Evolutionary conservation across 2,888 invertebrate genomes (phyloP), one percentile per base, ranked within the genome.

Genomic region (Cephus runcator): DNA sequence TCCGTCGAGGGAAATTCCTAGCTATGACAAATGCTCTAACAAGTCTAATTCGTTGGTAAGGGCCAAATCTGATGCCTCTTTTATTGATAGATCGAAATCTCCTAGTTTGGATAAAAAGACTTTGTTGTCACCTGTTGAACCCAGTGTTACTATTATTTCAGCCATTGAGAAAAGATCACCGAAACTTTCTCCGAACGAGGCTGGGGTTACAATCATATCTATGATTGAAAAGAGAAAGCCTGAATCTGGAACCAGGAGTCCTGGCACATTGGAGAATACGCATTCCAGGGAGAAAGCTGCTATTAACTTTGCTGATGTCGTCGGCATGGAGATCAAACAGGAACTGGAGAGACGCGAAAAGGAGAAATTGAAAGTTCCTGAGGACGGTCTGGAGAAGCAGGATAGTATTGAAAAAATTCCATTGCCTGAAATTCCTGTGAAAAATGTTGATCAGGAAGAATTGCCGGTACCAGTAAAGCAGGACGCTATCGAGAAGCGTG

Each of bases 331-430:
- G 82, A 89, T 89, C 34, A 91, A 88, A 80, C 86, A 87, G 76
- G 88, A 89, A 40, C 69, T 89, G 9, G 90, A 90, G 69, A 86
- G 88, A 4, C 85, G 88, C 1, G 86, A 87, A 3, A 86, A 84
- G 76, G 89, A 89, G 78, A 88, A 82, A 30, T 77, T 90, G 34
- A 83, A 83, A 40, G 84, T 87, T 23, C 90, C 90, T 11, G 90
- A 91, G 76, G 88, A 90, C 40, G 84, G 87, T 33, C 79, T 90
- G 36, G 90, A 91, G 68, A 88, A 88, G 79, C 90, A 90, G 80
- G 91, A 91, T 79, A 91, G 89, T 74, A 91, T 91, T 75, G 91
- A 91, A 80, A 90, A 89, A 79, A 90, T 91, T 79, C 91, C 91
- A 0, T 80, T 91, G 33, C 91, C 91, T 0, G 91, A 90, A 79